Evolutionary conservation across 2,113 vertebrate species (phyloP), one percentile per base, ranked within the genome.

Genomic region (Crotalus helleri): DNA sequence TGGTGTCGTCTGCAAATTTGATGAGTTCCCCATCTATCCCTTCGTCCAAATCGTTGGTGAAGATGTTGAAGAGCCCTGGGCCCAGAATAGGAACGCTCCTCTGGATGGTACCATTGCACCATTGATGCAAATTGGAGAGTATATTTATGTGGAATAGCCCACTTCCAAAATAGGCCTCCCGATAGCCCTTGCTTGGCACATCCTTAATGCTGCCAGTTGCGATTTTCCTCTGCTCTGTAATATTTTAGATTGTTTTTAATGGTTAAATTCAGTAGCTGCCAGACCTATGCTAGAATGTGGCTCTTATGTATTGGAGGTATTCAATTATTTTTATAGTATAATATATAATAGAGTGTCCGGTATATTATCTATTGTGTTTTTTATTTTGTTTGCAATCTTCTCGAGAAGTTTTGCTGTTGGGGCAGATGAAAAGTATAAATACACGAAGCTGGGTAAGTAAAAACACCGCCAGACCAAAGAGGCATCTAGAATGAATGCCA

Each of bases 391-490:
- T 39, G n/a, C 69, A 17, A 74, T 19, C n/a, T 74, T 74, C n/a
- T 74, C n/a, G 19, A 74, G n/a, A 74, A 39, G n/a, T 74, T 74
- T 57, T 5, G 55, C 55, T 57, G 55, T 19, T 74, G 15, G 6
- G 5, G n/a, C n/a, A 74, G n/a, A 39, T 74, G 17, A 39, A 39
- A 74, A 39, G n/a, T 74, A 74, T 19, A 74, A 74, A 74, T 74
- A 39, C 5, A 74, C 15, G 6, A 74, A 74, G 15, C 69, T 74
- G 69, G 15, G 5, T 74, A 1, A 61, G 94, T 94, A 94, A 88
- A 94, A 86, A 59, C 81, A 81, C 5, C 92, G 87, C 92, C 93
- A 90, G 93, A 94, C 95, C 85, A 95, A 97, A 96, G 1, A 96
- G 90, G 92, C 90, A 88, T 57, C 85, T 91, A 55, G 88, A 92